These are phyloP conservation scores for Lithosia quadra DNA, from an alignment of 2,888 invertebrate genomes.

Conservation along the genomic window DNA sequence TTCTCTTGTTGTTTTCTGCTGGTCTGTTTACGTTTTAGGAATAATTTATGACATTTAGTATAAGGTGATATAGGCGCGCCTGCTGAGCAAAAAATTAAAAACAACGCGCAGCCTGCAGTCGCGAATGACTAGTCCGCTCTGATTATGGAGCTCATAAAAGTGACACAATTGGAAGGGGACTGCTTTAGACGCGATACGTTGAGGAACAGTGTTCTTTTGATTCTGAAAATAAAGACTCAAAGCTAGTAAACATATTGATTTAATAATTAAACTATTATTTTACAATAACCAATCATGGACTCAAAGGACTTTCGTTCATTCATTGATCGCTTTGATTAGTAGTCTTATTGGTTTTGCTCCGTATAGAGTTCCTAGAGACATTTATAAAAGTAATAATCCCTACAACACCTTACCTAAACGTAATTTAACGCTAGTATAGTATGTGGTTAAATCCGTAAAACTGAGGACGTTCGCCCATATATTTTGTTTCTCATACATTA, in stretches of 20 bases:
- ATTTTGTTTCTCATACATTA: conserved; percentile 71
- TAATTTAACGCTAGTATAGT: conserved; percentile 66
- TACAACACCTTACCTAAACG: conserved; percentile 58
- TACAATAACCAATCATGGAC: too few species aligned
- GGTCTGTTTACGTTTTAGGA: background rate
- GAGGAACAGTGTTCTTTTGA: background rate
- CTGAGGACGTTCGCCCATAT: conserved; percentile 50
- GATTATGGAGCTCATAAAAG: background rate
- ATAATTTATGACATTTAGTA: background rate
- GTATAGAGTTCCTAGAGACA: too few species aligned
- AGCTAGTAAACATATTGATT: too few species aligned
- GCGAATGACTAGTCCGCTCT: background rate
- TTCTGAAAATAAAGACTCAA: background rate
- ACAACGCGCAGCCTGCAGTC: background rate
- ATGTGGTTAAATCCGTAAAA: conserved; percentile 55
- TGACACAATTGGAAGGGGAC: background rate
- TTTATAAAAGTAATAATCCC: conserved; percentile 54
- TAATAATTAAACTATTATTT: too few species aligned
- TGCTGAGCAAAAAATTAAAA: background rate
- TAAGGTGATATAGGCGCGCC: background rate
- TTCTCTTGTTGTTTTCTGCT: background rate
- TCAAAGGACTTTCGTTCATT: too few species aligned
- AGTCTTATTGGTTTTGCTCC: too few species aligned
- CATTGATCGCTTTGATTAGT: too few species aligned
- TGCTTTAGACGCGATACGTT: background rate